phyloP scores from a whole-genome alignment of 53 echinoderm and acorn worm species.

The Apostichopus leukothele region DNA sequence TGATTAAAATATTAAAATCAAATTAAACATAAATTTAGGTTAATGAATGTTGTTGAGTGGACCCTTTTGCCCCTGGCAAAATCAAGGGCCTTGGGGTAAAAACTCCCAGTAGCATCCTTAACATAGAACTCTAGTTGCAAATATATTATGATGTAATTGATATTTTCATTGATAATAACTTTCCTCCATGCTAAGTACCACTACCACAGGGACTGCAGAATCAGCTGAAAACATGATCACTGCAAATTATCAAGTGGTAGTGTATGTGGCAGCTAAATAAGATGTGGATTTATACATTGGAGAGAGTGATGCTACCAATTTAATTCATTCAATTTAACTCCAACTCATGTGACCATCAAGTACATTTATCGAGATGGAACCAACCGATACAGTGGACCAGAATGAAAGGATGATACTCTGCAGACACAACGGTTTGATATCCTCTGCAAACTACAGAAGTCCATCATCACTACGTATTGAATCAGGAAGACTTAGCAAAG shows the following conservation, averaged over 20 bases:
- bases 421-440: slow-evolving; percentile 30
- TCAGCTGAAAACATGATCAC: slow-evolving; percentile 6
- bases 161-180: too few relatives aligned
- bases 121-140: too few relatives aligned
- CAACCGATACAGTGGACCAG: slow-evolving; percentile 8
- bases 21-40: too few relatives aligned
- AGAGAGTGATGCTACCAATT: slow-evolving; percentile 27
- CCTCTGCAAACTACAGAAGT: slow-evolving; percentile 6
- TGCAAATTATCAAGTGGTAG: slow-evolving; percentile 26
- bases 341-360: slow-evolving; percentile 34
- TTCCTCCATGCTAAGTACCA: too few relatives aligned
- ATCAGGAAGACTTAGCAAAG: slow-evolving; percentile 20
- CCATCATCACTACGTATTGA: slow-evolving; percentile 20
- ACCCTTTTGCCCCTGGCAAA: too few relatives aligned
- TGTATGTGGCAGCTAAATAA: slow-evolving; percentile 25
- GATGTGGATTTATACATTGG: slow-evolving; percentile 20
- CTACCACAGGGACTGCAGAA: neutral
- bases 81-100: too few relatives aligned
- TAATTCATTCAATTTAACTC: neutral
- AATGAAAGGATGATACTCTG: slow-evolving; percentile 18
- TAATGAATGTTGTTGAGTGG: too few relatives aligned
- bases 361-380: slow-evolving; percentile 7
- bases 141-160: too few relatives aligned
- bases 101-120: too few relatives aligned
- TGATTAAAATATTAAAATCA: too few relatives aligned